Percentiles rank a stretch among this genome's conserved stretches.
Evolutionary conservation across 2,888 invertebrate species (phyloP).

Genomic region (Hypomecis atomaria): DNA sequence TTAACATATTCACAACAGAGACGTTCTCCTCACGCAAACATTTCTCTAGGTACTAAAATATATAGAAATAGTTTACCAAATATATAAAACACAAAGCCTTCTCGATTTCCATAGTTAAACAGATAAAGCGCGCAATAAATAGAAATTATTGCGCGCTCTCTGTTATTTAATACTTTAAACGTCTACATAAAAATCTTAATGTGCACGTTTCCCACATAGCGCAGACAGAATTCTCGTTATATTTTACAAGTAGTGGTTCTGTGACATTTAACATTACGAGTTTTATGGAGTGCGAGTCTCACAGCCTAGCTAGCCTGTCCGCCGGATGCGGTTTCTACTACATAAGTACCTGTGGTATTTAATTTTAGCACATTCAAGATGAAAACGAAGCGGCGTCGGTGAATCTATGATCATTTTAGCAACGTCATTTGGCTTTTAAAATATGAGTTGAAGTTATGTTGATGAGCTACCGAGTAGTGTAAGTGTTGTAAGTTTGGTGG

Average conservation of each 20-base stretch:
- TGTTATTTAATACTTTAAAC: slow-evolving; percentile 29
- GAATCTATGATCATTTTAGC: not conserved
- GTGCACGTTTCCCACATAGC: slow-evolving; percentile 26
- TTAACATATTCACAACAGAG: too few species aligned
- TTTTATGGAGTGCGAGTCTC: slow-evolving; percentile 22
- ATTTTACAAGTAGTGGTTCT: slow-evolving; percentile 32
- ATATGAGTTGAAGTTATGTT: too few species aligned
- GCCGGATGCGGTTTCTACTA: slow-evolving; percentile 10
- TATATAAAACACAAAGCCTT: slow-evolving; percentile 4
- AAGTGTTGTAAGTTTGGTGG: too few species aligned
- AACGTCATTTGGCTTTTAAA: not conserved
- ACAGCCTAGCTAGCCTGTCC: slow-evolving; percentile 6
- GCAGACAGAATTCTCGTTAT: slow-evolving; percentile 33
- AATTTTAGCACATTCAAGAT: slow-evolving; percentile 4
- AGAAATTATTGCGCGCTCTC: slow-evolving; percentile 22
- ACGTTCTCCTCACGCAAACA: too few species aligned
- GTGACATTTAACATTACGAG: slow-evolving; percentile 36
- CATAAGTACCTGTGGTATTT: not conserved
- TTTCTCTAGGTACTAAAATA: not conserved
- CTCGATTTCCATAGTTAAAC: slow-evolving; percentile 22
- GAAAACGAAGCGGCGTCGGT: not conserved
- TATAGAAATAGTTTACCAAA: not conserved
- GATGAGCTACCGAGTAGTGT: too few species aligned
- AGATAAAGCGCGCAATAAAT: slow-evolving; percentile 20
- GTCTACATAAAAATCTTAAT: slow-evolving; percentile 29